phyloP scores from a whole-genome alignment of 2,888 invertebrate species.

The Amorpha juglandis region DNA sequence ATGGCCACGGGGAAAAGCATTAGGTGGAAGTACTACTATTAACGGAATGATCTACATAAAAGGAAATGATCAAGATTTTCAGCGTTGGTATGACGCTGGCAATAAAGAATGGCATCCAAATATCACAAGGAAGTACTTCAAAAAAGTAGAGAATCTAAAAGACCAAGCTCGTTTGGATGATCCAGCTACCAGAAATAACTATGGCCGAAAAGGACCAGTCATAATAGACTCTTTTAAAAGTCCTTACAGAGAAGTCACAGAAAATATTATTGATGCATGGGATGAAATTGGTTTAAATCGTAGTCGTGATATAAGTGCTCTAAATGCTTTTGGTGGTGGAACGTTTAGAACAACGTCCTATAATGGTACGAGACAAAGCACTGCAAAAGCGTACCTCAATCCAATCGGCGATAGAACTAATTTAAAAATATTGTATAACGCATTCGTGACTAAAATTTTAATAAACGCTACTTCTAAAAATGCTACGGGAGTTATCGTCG shows the following conservation, averaged over 20 bases:
- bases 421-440: slow-evolving; percentile 62
- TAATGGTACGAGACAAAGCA: slow-evolving; percentile 66
- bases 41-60: slow-evolving; percentile 79
- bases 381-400: slow-evolving; percentile 72
- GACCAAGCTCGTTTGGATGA: slow-evolving; percentile 7
- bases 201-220: slow-evolving; percentile 27
- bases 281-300: slow-evolving; percentile 48
- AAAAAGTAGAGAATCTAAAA: slow-evolving; percentile 46
- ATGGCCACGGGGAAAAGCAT: slow-evolving; percentile 84
- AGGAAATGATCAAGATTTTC: slow-evolving; percentile 68
- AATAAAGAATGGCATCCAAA: slow-evolving; percentile 33
- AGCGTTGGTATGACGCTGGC: slow-evolving; percentile 62
- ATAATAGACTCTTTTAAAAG: slow-evolving; percentile 25
- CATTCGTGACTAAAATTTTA: slow-evolving; percentile 54
- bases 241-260: slow-evolving; percentile 16
- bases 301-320: slow-evolving; percentile 56
- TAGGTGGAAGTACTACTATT: slow-evolving; percentile 77
- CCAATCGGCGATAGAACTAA: slow-evolving; percentile 45
- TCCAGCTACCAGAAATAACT: slow-evolving; percentile 21
- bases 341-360: slow-evolving; percentile 66
- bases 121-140: slow-evolving; percentile 65
- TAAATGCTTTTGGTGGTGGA: slow-evolving; percentile 66
- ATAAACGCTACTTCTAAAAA: slow-evolving; percentile 44
- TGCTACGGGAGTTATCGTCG: slow-evolving; percentile 29
- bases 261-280: slow-evolving; percentile 22